A percentile compares a stretch with the other conserved stretches of the same genome.
These are phyloP conservation scores for Mycetomoellerius zeteki DNA, from an alignment of 1,140 invertebrate genomes.

Conservation along the genomic window DNA sequence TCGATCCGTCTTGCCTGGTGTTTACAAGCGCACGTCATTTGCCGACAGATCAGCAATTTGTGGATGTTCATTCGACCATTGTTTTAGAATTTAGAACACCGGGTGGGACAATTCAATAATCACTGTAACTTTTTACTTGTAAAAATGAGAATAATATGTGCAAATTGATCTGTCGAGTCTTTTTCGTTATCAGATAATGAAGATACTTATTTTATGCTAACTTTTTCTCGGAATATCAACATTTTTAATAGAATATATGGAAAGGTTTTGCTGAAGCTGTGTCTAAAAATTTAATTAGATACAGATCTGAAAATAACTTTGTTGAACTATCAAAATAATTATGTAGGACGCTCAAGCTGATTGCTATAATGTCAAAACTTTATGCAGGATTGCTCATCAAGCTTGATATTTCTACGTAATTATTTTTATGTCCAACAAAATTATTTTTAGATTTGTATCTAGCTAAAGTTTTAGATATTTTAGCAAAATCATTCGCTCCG, in stretches of 20 bases:
- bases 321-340: too few species aligned
- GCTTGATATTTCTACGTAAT: too few species aligned
- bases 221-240: neutral
- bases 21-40: constrained; percentile 62
- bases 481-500: too few species aligned
- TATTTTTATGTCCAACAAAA: too few species aligned
- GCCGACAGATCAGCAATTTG: constrained; percentile 63
- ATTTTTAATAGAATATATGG: neutral
- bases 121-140: neutral
- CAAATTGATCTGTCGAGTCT: neutral
- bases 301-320: too few species aligned
- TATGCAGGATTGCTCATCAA: too few species aligned
- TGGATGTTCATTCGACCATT: constrained; percentile 37
- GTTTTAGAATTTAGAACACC: constrained; percentile 30
- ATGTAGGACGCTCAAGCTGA: too few species aligned
- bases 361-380: too few species aligned
- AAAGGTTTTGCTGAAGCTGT: too few species aligned
- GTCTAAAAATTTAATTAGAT: too few species aligned
- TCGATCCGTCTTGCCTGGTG: constrained; percentile 51
- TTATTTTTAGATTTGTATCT: too few species aligned
- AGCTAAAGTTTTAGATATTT: too few species aligned
- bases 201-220: neutral
- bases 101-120: constrained; percentile 19
- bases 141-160: neutral
- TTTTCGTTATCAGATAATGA: neutral